Percentiles rank a stretch among this genome's conserved stretches.
Conservation (phyloP, 2,888 invertebrate species). For the Ichneumoninae sp. region DNA sequence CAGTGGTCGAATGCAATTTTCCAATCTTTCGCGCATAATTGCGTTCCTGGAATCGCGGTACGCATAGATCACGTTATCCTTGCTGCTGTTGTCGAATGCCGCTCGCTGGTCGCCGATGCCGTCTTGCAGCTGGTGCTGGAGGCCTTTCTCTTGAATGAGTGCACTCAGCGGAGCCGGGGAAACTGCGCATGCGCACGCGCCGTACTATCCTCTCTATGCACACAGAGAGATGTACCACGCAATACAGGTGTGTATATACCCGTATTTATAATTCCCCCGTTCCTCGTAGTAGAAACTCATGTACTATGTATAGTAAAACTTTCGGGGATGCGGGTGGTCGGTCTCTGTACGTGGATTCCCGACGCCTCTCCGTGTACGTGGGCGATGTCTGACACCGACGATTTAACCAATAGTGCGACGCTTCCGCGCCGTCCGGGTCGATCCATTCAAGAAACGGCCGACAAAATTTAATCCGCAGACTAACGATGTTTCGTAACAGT, state of each 20-base stretch:
- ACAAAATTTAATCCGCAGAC: background rate
- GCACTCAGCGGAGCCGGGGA: constrained; percentile 27
- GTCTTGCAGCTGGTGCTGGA: constrained; percentile 44
- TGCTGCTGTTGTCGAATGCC: background rate
- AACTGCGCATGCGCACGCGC: constrained; percentile 44
- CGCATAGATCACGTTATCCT: constrained; percentile 14
- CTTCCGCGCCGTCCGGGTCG: background rate
- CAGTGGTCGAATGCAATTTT: constrained; percentile 10
- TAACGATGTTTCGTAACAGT: background rate
- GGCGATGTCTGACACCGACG: constrained; percentile 34
- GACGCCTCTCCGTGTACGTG: constrained; percentile 14
- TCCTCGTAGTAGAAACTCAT: constrained; percentile 45
- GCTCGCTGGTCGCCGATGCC: background rate
- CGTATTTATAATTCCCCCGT: constrained; percentile 27
- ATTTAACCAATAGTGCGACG: constrained; percentile 20
- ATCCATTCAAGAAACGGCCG: constrained; percentile 31
- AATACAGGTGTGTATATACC: background rate
- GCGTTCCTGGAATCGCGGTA: constrained; percentile 37
- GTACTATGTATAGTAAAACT: constrained; percentile 7
- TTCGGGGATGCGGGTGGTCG: constrained; percentile 4
- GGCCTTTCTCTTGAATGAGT: constrained; percentile 63
- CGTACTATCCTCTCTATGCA: constrained; percentile 14
- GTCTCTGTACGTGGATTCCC: constrained; percentile 7
- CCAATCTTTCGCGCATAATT: constrained; percentile 34
- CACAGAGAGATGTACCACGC: background rate